Percentiles rank a stretch among this genome's conserved stretches.
phyloP scores from a whole-genome alignment of 1,140 invertebrate species.

The Triops cancriformis region DNA sequence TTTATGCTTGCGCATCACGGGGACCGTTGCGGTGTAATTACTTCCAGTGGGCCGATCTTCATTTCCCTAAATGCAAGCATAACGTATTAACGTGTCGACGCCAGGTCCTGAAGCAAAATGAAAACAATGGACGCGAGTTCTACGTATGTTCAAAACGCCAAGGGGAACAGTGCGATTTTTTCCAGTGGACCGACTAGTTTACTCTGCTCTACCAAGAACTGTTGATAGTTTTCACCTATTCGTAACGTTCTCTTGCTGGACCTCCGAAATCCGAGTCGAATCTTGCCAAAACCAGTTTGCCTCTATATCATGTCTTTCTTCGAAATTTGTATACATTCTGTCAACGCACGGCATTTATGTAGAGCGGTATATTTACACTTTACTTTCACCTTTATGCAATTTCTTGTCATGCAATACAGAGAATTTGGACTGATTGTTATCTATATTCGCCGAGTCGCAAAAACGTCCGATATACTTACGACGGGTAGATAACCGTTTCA shows the following conservation, averaged over 20 bases:
- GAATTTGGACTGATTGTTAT: too few species aligned
- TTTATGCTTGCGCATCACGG: background rate
- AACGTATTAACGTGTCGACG: constrained; percentile 33
- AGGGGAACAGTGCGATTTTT: constrained; percentile 36
- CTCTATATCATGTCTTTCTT: background rate
- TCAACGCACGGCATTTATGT: background rate
- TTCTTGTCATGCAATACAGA: too few species aligned
- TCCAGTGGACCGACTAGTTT: constrained; percentile 34
- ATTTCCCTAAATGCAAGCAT: constrained; percentile 36
- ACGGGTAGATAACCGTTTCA: too few species aligned
- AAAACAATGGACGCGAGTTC: constrained; percentile 36
- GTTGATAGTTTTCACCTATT: background rate
- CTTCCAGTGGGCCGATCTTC: constrained; percentile 37
- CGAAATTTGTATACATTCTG: background rate
- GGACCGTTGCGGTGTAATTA: constrained; percentile 19
- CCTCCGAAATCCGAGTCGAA: background rate
- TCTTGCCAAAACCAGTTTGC: background rate
- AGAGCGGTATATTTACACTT: too few species aligned
- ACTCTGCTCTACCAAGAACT: background rate
- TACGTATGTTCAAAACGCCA: constrained; percentile 35
- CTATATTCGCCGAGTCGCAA: too few species aligned
- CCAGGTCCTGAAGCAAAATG: constrained; percentile 35
- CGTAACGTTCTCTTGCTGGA: background rate
- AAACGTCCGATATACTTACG: too few species aligned
- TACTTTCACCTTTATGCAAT: too few species aligned